Conservation (phyloP, 2,113 vertebrate genomes). For the Tachuris rubrigastra region DNA sequence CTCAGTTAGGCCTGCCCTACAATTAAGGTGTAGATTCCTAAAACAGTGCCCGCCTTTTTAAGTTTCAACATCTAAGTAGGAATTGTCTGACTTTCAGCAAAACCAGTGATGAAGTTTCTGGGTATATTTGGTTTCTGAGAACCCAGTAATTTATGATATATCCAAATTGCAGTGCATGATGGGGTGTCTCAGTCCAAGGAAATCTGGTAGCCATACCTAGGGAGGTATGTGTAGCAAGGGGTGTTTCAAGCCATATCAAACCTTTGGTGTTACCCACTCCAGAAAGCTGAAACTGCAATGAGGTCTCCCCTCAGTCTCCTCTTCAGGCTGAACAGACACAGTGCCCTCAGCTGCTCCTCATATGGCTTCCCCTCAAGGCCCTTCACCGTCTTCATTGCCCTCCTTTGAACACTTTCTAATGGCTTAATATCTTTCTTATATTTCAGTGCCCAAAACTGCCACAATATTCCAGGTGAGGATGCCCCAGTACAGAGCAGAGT, state of each 20-base stretch:
- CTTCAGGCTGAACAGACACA: not conserved
- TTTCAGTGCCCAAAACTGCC: not conserved
- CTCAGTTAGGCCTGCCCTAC: not conserved
- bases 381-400: not conserved
- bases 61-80: not conserved
- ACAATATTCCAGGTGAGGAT: not conserved
- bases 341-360: not conserved
- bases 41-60: not conserved
- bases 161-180: not conserved
- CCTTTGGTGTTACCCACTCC: not conserved
- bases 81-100: not conserved
- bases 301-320: not conserved
- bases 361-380: not conserved
- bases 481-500: not conserved
- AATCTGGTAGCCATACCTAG: not conserved
- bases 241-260: not conserved
- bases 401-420: not conserved
- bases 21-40: not conserved
- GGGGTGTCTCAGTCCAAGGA: not conserved
- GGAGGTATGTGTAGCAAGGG: not conserved
- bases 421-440: not conserved
- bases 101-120: not conserved
- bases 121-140: not conserved
- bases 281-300: not conserved
- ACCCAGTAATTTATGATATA: not conserved